These are phyloP conservation scores for Caenorhabditis wallacei DNA, from an alignment of 2,888 invertebrate genomes.

Conservation along the genomic window DNA sequence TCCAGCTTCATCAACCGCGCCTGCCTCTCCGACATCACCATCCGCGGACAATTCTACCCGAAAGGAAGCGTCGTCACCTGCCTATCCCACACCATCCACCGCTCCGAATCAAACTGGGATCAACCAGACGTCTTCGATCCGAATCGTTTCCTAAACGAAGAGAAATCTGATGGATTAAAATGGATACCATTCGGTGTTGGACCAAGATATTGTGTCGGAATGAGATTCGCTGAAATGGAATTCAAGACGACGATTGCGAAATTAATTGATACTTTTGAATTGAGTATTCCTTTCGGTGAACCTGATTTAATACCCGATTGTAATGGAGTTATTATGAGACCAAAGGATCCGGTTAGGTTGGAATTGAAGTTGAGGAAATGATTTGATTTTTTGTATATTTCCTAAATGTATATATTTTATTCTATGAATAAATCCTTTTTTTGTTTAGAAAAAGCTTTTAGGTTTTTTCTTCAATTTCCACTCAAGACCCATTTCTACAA, in stretches of 20 bases:
- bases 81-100: conserved; percentile 66
- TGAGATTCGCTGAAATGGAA: conserved; percentile 81
- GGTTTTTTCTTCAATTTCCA: not conserved
- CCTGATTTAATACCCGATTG: conserved; percentile 44
- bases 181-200: conserved; percentile 81
- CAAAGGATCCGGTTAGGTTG: conserved; percentile 52
- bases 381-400: not conserved
- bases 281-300: conserved; percentile 24
- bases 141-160: conserved; percentile 68
- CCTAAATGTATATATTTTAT: no score
- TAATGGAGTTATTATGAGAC: conserved; percentile 63
- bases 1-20: conserved; percentile 75
- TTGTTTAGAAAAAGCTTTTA: not conserved
- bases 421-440: not conserved
- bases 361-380: conserved; percentile 14
- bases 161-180: conserved; percentile 57
- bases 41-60: conserved; percentile 66
- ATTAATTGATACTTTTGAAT: conserved; percentile 67
- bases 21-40: conserved; percentile 70
- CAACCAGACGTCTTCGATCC: conserved; percentile 76
- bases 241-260: conserved; percentile 76
- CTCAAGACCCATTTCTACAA: not conserved
- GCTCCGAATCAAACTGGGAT: conserved; percentile 69
- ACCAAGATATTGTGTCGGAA: conserved; percentile 80
- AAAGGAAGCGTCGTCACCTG: conserved; percentile 66